Evolutionary conservation across 2,888 invertebrate species (phyloP), one percentile per base, ranked within the genome.

Genomic region (Amaurobius ferox): DNA sequence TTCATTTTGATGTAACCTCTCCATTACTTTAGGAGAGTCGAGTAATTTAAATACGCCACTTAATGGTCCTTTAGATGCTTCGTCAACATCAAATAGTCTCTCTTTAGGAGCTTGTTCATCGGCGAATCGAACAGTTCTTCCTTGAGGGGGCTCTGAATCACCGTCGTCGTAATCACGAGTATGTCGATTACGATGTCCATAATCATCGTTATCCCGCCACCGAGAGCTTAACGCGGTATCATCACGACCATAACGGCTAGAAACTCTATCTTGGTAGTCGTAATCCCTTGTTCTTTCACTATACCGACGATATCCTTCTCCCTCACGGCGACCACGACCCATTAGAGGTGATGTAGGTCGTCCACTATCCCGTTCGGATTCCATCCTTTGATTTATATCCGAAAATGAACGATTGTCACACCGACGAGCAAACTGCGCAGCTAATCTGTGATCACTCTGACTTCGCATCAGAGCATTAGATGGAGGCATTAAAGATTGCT

Each of bases 361-460:
- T 23, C 79, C 79, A 39, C 67, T 48, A 7, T 87, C 87, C n/a
- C 86, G 61, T 23, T 88, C 88, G 40, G 78, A 81, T n/a, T 81
- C 81, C 62, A 81, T 66, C 39, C 86, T 39, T 66, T 88, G 86
- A n/a, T 78, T 83, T 7, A 74, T 77, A 30, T 88, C 88, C 13
- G 85, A 44, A 77, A 86, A 83, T 1, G 88, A 86, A 9, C 86
- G 48, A 40, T 79, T 80, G 30, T 88, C 87, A 32, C 87, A 62
- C 7, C 88, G 48, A 0, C 86, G 77, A 29, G 88, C 87, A 92
- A 96, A 97, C 90, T 97, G 97, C 0, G 96, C 93, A 5, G 97
- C 96, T 87, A 98, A 92, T 55, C 97, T 94, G 91, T 97, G 97
- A 91, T 98, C 97, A 91, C 97, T 97, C 92, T 98, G 97, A 88